Percentiles rank a stretch among this genome's conserved stretches.
Conservation (phyloP, 2,888 invertebrate species). For the Gymnosoma rotundatum region DNA sequence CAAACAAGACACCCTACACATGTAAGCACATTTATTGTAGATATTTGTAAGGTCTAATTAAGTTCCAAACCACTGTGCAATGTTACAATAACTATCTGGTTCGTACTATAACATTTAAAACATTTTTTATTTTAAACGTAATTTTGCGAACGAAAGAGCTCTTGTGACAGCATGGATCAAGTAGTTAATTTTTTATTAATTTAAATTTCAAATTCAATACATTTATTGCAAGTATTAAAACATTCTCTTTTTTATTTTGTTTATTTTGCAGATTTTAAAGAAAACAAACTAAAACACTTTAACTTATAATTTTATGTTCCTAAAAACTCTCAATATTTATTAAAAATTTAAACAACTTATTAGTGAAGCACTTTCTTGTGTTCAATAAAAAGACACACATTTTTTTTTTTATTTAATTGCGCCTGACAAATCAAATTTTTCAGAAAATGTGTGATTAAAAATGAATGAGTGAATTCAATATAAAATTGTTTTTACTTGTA, state of each 20-base stretch:
- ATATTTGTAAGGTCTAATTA: too few species aligned
- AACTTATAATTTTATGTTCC: not conserved
- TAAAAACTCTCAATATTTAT: not conserved
- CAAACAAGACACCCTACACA: too few species aligned
- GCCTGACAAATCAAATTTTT: not conserved
- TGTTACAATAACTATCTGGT: too few species aligned
- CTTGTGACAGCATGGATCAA: too few species aligned
- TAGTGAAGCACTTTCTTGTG: slow-evolving; percentile 15
- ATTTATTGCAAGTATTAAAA: not conserved
- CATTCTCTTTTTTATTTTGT: slow-evolving; percentile 10
- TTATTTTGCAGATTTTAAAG: slow-evolving; percentile 26
- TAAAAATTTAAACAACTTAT: slow-evolving; percentile 7
- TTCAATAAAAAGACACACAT: not conserved
- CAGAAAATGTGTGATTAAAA: too few species aligned
- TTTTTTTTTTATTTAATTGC: not conserved
- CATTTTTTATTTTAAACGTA: too few species aligned
- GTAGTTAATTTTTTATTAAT: not conserved
- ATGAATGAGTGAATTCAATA: too few species aligned
- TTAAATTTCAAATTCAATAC: not conserved
- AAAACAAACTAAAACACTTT: not conserved
- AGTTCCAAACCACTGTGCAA: too few species aligned
- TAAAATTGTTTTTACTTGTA: too few species aligned
- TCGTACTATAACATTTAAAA: too few species aligned
- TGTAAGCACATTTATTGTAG: too few species aligned
- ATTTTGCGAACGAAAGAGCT: too few species aligned